phyloP scores from a whole-genome alignment of 2,888 invertebrate genomes.

The Orthosia gracilis region DNA sequence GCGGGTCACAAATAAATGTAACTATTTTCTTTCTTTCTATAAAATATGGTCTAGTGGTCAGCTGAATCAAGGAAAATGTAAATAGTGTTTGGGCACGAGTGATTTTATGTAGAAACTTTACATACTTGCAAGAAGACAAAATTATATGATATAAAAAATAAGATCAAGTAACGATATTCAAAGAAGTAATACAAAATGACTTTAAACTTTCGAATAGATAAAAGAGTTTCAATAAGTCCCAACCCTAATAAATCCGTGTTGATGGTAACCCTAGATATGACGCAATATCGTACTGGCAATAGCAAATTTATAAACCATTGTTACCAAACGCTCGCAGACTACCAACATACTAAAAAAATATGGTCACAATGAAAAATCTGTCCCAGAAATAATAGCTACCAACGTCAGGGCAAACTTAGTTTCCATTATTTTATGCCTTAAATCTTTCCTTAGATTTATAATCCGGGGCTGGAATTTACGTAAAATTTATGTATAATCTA shows the following conservation, averaged over 20 bases:
- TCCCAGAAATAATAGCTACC: slow-evolving; percentile 28
- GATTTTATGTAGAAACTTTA: neutral
- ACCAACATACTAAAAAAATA: slow-evolving; percentile 47
- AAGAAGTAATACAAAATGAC: slow-evolving; percentile 3
- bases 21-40: neutral
- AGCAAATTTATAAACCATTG: slow-evolving; percentile 58
- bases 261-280: slow-evolving; percentile 56
- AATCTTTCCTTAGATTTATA: slow-evolving; percentile 55
- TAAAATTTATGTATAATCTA: slow-evolving; percentile 44
- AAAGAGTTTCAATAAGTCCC: slow-evolving; percentile 36
- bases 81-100: neutral
- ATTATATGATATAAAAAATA: neutral
- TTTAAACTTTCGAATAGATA: slow-evolving; percentile 13
- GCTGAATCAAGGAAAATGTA: neutral
- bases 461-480: slow-evolving; percentile 43
- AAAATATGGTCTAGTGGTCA: slow-evolving; percentile 15
- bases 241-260: slow-evolving; percentile 59
- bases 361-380: slow-evolving; percentile 48
- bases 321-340: slow-evolving; percentile 47
- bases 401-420: slow-evolving; percentile 18
- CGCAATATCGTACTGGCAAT: slow-evolving; percentile 46
- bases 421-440: slow-evolving; percentile 39
- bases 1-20: no score
- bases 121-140: neutral
- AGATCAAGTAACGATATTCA: neutral